Evolutionary conservation across 2,797 vertebrate genomes (phyloP), one percentile per base, ranked within the genome.

Genomic region (Acropternis orthonyx): DNA sequence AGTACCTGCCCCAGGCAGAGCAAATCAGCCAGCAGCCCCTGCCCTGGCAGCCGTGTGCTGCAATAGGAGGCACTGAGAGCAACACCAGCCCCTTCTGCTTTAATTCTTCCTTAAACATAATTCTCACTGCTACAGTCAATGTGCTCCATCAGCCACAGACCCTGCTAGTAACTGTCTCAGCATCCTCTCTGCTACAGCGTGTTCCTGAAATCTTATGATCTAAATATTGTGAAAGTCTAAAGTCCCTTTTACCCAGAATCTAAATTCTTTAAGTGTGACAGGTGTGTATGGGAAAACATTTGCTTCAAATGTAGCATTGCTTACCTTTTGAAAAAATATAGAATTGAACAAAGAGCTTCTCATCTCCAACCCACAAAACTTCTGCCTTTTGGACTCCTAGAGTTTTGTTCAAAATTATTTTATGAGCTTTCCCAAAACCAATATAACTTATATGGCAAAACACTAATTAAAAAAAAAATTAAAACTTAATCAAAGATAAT

Each of bases 11-110:
- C 24, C 36, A 55, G 36, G 32, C 39, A 95, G 24, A 76, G 36
- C 10, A 86, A 30, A 72, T 23, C 27, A 27, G 52, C 8, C 56
- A 78, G 58, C 1, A 5, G n/a, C 12, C 28, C 36, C n/a, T 86
- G 54, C 32, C 37, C 18, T 1, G 2, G 78, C 12, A 87, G 15
- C 41, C 26, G 9, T 2, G 28, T 52, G 52, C 43, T 71, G 48
- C 28, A 15, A 18, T 0, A 1, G 49, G 24, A 30, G 30, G 37
- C 37, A 37, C 23, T 1, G 11, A 59, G 32, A 2, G 7, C 36
- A 56, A 16, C 61, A 28, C 11, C 41, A 81, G 26, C 18, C 27
- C 37, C 2, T 66, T 56, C 49, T 36, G 32, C 32, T 34, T 48
- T 48, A 37, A 54, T 58, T 78, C 52, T 74, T 48, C 44, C 54